phyloP scores from a whole-genome alignment of 2,888 invertebrate genomes.

The Drosophila peninsularis region DNA sequence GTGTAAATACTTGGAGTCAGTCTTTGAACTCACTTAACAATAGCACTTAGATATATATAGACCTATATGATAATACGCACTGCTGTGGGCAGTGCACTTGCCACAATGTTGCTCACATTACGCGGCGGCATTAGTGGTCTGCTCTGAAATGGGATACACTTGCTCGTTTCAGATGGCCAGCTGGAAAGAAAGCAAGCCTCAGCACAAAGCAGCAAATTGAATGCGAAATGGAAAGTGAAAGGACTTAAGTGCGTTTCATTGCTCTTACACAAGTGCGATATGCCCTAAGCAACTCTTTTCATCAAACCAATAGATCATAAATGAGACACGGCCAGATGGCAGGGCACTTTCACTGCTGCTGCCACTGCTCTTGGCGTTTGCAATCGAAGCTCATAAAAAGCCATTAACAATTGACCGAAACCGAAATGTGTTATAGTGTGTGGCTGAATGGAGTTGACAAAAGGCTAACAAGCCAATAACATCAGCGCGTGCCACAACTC shows the following conservation, averaged over 20 bases:
- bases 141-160: constrained; percentile 39
- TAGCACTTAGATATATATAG: neutral
- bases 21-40: constrained; percentile 2
- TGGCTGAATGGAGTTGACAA: constrained; percentile 45
- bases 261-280: constrained; percentile 48
- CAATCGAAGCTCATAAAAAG: constrained; percentile 39
- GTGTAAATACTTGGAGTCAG: neutral
- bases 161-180: constrained; percentile 22
- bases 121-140: constrained; percentile 11
- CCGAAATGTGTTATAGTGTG: constrained; percentile 27
- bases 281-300: constrained; percentile 57
- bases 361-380: constrained; percentile 20
- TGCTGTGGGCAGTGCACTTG: neutral
- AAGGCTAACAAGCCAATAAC: constrained; percentile 61
- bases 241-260: constrained; percentile 61
- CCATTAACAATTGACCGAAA: constrained; percentile 51
- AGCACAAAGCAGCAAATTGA: constrained; percentile 30
- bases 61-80: neutral
- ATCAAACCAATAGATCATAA: constrained; percentile 56
- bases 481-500: constrained; percentile 51
- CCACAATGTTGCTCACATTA: constrained; percentile 20
- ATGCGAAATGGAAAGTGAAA: constrained; percentile 67
- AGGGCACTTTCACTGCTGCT: constrained; percentile 56
- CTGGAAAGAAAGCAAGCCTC: constrained; percentile 53
- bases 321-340: constrained; percentile 32